These are phyloP conservation scores for Enteromius unitaeniatus DNA, from an alignment of 2,797 vertebrate genomes.

Conservation along the genomic window DNA sequence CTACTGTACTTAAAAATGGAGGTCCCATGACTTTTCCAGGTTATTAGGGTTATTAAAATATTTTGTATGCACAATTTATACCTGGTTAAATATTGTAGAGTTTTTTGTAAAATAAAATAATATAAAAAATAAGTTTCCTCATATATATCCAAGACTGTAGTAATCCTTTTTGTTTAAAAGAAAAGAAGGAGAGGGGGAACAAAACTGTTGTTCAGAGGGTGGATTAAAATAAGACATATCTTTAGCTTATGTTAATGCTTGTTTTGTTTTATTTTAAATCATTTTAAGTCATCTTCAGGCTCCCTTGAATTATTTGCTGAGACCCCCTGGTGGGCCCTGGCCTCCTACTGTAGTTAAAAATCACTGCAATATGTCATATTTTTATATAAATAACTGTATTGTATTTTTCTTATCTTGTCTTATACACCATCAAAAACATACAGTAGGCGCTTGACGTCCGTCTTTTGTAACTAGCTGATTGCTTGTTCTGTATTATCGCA, in stretches of 20 bases:
- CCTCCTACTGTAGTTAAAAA: not conserved
- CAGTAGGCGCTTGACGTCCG: not conserved
- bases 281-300: not conserved
- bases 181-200: not conserved
- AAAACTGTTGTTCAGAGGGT: not conserved
- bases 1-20: not conserved
- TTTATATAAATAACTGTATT: not conserved
- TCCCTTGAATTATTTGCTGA: not conserved
- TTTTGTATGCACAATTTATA: not conserved
- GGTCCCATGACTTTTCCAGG: not conserved
- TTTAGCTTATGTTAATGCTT: not conserved
- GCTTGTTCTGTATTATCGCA: not conserved
- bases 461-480: not conserved
- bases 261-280: not conserved
- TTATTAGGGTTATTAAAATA: not conserved
- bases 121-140: not conserved
- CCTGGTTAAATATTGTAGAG: not conserved
- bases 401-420: not conserved
- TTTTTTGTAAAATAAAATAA: not conserved
- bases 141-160: not conserved
- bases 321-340: not conserved
- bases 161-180: not conserved
- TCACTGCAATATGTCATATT: not conserved
- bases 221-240: not conserved
- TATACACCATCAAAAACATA: not conserved